These are phyloP conservation scores for Lutraria lutraria DNA, from an alignment of 2,888 invertebrate species.

Conservation along the genomic window DNA sequence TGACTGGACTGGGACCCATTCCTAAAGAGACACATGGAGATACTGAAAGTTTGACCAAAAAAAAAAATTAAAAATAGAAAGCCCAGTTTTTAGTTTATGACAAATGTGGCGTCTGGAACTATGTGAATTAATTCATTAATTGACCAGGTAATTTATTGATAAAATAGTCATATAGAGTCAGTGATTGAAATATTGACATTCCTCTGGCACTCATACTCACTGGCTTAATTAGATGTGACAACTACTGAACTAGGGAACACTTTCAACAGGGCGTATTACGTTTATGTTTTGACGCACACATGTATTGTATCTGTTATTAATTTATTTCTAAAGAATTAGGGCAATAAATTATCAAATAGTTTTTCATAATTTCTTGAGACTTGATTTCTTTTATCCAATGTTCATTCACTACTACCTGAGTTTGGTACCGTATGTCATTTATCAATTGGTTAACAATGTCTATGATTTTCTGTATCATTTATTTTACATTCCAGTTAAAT, in stretches of 20 bases:
- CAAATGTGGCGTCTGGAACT: neutral
- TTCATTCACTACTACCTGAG: no score
- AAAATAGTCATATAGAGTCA: neutral
- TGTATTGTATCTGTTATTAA: neutral
- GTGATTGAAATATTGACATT: constrained; percentile 20
- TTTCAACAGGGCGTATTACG: neutral
- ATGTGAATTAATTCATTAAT: neutral
- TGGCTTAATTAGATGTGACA: neutral
- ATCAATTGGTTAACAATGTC: no score
- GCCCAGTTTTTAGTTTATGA: neutral
- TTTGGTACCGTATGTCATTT: no score
- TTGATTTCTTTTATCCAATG: no score
- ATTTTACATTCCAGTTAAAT: no score
- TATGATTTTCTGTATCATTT: no score
- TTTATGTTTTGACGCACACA: neutral
- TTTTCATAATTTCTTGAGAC: no score
- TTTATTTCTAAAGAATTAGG: neutral
- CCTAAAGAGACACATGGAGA: constrained; percentile 22
- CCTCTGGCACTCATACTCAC: no score
- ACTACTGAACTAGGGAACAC: neutral
- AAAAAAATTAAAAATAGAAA: constrained; percentile 54
- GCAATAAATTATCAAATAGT: no score
- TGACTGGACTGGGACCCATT: no score
- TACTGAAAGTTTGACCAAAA: constrained; percentile 44
- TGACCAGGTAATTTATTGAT: constrained; percentile 17